Conservation (phyloP, 1,140 invertebrate species). For the Bombyx mandarina region DNA sequence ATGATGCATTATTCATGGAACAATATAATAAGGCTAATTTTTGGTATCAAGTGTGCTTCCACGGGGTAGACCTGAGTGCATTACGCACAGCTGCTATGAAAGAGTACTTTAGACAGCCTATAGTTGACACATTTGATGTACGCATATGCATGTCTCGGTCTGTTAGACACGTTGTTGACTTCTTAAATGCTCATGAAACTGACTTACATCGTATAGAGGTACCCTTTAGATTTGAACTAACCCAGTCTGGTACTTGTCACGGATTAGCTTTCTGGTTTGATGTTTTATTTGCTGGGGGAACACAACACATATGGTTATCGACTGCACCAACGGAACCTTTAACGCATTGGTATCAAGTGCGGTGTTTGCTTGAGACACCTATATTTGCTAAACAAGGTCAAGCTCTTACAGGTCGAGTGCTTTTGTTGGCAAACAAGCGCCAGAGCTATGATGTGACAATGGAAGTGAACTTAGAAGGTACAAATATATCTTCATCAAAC, state of each 20-base stretch:
- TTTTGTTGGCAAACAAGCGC: conserved; percentile 94
- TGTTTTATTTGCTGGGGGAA: conserved; percentile 96
- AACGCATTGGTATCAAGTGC: conserved; percentile 99
- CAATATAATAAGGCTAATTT: conserved; percentile 99
- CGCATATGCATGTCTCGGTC: conserved; percentile 97
- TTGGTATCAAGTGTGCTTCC: conserved; percentile 98
- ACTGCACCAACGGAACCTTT: conserved; percentile 98
- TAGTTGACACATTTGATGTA: conserved; percentile 99
- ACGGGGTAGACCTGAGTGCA: conserved; percentile 95
- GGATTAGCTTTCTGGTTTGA: conserved; percentile 99
- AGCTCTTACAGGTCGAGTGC: conserved; percentile 87
- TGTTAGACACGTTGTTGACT: conserved; percentile 95
- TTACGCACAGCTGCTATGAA: conserved; percentile 91
- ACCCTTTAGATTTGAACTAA: conserved; percentile 93
- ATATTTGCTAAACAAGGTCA: conserved; percentile 97
- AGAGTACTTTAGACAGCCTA: conserved; percentile 98
- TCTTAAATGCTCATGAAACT: conserved; percentile 92
- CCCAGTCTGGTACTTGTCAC: conserved; percentile 95
- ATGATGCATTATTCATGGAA: conserved; percentile 98
- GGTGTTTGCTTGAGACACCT: conserved; percentile 94
- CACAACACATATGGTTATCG: conserved; percentile 96
- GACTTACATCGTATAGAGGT: conserved; percentile 97
- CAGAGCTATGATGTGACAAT: conserved; percentile 99
- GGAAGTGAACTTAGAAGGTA: conserved; percentile 91
- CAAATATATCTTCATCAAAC: conserved; percentile 86